Evolutionary conservation across 2,797 vertebrate species (phyloP), one percentile per base, ranked within the genome.

Genomic region (Danio tinwini): DNA sequence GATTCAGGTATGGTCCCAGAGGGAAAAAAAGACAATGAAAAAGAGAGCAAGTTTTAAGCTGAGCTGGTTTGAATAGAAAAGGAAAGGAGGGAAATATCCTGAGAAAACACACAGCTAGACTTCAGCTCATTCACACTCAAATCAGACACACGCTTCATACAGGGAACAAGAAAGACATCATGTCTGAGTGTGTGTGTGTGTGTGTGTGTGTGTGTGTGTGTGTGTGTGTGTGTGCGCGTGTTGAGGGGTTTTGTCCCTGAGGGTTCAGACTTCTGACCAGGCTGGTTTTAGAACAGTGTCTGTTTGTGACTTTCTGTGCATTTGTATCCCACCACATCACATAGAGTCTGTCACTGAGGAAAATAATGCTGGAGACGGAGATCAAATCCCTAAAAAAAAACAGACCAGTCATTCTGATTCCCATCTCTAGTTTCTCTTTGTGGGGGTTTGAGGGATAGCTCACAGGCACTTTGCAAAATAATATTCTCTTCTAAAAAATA

Each of bases 161-260:
- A 42, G 72, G 29, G 70, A 70, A 82, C 81, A 73, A 74, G 76
- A 84, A 77, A 59, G 55, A 73, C 29, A 61, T 74, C 29, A 64
- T 74, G 17, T 78, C 50, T 82, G 82, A 61, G 29, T 29, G 29
- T 29, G n/a, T n/a, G n/a, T n/a, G n/a, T n/a, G n/a, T n/a, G n/a
- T n/a, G n/a, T n/a, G n/a, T n/a, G n/a, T n/a, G n/a, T n/a, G n/a
- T n/a, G n/a, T n/a, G 61, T 77, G 50, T 78, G 75, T 81, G 67
- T 84, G 47, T 82, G 29, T n/a, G 59, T 74, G 75, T 83, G 85
- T 85, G 84, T 76, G 80, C 84, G 85, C 84, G 83, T 89, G 86
- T 82, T 75, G 86, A 83, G 86, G 86, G 86, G 85, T 81, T 89
- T 87, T 89, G 81, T 81, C 85, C 79, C 86, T 83, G 83, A 76